These are phyloP conservation scores for Macroglossus sobrinus DNA, from an alignment of 2,113 vertebrate genomes.

Conservation along the genomic window DNA sequence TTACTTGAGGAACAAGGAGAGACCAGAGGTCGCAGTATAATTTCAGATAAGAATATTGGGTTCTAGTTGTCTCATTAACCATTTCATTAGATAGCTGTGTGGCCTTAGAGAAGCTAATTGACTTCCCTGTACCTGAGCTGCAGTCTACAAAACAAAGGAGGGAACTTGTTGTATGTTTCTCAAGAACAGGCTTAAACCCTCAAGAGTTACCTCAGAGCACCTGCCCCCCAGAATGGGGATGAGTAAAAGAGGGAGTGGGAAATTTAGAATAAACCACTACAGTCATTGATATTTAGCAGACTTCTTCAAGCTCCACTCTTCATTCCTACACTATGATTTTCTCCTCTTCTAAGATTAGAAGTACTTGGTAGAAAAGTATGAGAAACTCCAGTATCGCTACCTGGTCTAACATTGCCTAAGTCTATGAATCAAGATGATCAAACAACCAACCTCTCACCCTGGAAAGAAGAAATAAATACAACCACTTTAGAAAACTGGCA, in stretches of 20 bases:
- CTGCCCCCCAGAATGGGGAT: neutral
- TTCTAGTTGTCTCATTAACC: neutral
- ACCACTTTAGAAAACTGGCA: neutral
- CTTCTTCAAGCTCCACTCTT: neutral
- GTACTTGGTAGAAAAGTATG: neutral
- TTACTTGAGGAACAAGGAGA: neutral
- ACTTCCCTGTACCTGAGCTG: neutral
- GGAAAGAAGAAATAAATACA: neutral
- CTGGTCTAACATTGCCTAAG: neutral
- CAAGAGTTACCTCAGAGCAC: neutral
- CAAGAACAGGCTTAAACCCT: neutral
- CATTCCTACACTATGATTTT: neutral
- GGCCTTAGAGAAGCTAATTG: neutral
- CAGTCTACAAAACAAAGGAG: neutral
- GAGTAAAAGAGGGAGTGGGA: fast-evolving
- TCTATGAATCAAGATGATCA: neutral
- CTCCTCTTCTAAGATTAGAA: neutral
- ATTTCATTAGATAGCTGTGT: neutral
- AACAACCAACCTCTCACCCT: neutral
- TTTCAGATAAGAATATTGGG: neutral
- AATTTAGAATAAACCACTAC: neutral
- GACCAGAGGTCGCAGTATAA: neutral
- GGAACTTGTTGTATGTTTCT: neutral
- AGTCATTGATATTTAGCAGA: neutral
- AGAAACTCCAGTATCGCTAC: neutral